Evolutionary conservation across 2,797 vertebrate species (phyloP), one percentile per base, ranked within the genome.

Genomic region (Acipenser ruthenus): DNA sequence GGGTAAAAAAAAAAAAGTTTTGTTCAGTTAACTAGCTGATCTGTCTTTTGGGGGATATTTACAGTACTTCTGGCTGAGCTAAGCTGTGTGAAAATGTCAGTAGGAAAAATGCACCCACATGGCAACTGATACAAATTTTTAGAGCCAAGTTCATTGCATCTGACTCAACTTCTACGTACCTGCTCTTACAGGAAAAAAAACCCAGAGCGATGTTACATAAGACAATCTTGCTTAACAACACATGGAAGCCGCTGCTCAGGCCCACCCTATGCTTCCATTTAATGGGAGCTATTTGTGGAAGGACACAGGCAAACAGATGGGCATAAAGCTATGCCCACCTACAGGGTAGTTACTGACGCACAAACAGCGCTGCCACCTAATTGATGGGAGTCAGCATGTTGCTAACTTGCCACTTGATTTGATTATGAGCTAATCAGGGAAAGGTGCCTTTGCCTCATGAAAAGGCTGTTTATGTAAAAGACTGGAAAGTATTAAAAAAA

Each of bases 231-330:
- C 68, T 71, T 65, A 72, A 75, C 74, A 79, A 69, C 70, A 68
- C 48, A 72, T 70, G 66, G 70, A 71, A 76, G 62, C 75, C 77
- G 51, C 67, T 70, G 77, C 78, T 70, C 49, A 49, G 71, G 66
- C 56, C 51, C 73, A 52, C 73, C 71, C 73, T 74, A 70, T 65
- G 66, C 69, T 80, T 72, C 75, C 77, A 68, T 77, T 84, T 83
- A 85, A 84, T 83, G 78, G 72, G 73, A 80, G 75, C 79, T 86
- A 79, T 85, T 84, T 82, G 78, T 67, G 71, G 79, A 83, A 77
- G 73, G 73, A 75, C 79, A 81, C 81, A 83, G 79, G 66, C 72
- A 76, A 77, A 72, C 71, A 82, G 79, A 84, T 81, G 71, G 70
- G 79, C 74, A 70, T 76, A 73, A 77, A 77, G 70, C 78, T 79